phyloP scores from a whole-genome alignment of 1,140 invertebrate species.

The Pseudobourletiella spinata region DNA sequence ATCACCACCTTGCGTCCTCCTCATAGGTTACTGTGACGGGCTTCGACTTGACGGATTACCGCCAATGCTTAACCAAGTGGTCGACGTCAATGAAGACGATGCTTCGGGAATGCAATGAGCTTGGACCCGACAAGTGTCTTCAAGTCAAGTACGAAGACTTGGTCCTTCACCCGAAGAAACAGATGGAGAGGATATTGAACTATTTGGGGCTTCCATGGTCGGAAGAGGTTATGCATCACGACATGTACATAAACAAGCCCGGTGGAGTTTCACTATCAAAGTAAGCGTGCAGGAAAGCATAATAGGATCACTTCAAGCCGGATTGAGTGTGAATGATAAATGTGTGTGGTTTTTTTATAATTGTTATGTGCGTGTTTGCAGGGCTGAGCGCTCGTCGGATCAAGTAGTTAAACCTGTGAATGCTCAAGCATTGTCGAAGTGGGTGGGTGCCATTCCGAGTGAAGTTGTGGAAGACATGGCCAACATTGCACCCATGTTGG shows the following conservation, averaged over 20 bases:
- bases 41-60: conserved; percentile 86
- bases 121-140: conserved; percentile 75
- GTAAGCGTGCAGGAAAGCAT: conserved; percentile 56
- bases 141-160: conserved; percentile 94
- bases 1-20: not conserved
- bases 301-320: no score
- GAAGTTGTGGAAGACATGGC: conserved; percentile 87
- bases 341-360: not conserved
- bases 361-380: conserved; percentile 43
- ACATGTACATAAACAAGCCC: conserved; percentile 91
- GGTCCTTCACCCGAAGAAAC: conserved; percentile 81
- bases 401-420: conserved; percentile 98
- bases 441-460: conserved; percentile 85
- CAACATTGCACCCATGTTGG: conserved; percentile 84
- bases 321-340: no score
- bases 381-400: conserved; percentile 93
- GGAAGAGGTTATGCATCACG: conserved; percentile 86
- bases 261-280: conserved; percentile 86
- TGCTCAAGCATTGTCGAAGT: conserved; percentile 89
- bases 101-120: conserved; percentile 83
- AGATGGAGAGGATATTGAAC: conserved; percentile 79
- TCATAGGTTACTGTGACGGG: conserved; percentile 93
- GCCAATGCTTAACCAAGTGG: conserved; percentile 92
- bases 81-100: conserved; percentile 89
- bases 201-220: conserved; percentile 94